Evolutionary conservation across 2,113 vertebrate genomes (phyloP), one percentile per base, ranked within the genome.

Genomic region (Bujurquina vittata): DNA sequence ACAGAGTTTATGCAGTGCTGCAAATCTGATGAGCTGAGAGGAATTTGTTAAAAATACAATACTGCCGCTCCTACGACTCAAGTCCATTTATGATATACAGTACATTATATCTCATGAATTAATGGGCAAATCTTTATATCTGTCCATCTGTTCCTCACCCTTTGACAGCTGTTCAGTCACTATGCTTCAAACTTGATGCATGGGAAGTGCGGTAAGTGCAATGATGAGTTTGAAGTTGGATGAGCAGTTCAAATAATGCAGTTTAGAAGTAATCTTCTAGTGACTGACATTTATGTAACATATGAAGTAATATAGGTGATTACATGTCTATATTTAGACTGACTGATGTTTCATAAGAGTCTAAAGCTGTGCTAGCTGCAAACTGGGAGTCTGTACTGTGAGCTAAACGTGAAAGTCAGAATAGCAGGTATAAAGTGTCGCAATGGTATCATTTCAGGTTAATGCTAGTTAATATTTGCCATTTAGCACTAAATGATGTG

Each of bases 261-360:
- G 23, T 54, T 72, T 72, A 72, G 46, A 72, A 72, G 20, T 54
- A 72, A 72, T 26, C 67, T 46, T 72, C 46, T 26, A 33, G 14
- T 72, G 67, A 72, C 26, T 72, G 67, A 54, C 26, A 33, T 72
- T 72, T 72, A 72, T 72, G 31, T 72, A 72, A 72, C 26, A 54
- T 49, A 54, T 54, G 67, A 72, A 72, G 26, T 54, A 72, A 72
- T 46, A 72, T 31, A 31, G 31, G 26, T 54, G 67, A 72, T 72
- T 72, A 14, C 10, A 7, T 72, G 67, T 72, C 67, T 72, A 72
- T 54, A 54, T 52, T 72, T 72, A 72, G 46, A 72, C 46, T 33
- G 67, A 72, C 26, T 72, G 67, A 72, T 72, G 67, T 72, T 54
- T 31, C 26, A 72, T 72, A 54, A 72, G 46, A 72, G 46, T 31